Base-by-base conservation (phyloP, 2,113 vertebrate genomes). In the Tiliqua scincoides region DNA sequence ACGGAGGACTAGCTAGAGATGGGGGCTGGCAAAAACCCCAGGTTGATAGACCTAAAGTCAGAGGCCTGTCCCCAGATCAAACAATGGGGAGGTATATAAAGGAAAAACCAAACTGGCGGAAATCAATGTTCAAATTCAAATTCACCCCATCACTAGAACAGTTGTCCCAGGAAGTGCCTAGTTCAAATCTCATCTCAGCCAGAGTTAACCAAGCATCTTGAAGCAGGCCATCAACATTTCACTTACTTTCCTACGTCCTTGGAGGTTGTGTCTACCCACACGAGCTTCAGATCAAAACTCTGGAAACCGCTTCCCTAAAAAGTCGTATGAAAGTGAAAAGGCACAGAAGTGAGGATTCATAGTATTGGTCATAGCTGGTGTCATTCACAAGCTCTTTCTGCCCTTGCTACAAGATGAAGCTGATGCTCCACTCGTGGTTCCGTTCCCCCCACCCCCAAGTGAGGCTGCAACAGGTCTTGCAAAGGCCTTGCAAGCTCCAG, bases 241-340 rank as follows among this genome's bases (percentile, higher is more conserved):
- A 89, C 96, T 96, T 71, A 97, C 96, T 48, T 7, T 65, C 93
- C 91, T 2, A 70, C 74, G 74, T 94, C 90, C 3, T 7, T 88
- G 1, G 37, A 52, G 70, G 82, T 74, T 23, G 87, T 86, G 12
- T 96, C 93, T 48, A 96, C 86, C 97, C 97, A 97, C 23, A 97
- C 90, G 35, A 96, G 93, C 92, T 95, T 96, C 93, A 97, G 92
- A 8, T 97, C 96, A 40, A 96, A 97, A 73, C 91, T 94, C 84
- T 93, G 92, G 80, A 94, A 83, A 0, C 12, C 93, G 88, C 94
- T 92, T 17, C 96, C 96, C 97, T 97, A 87, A 21, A 70, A 59
- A 1, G 79, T 23, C 8, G 4, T 48, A 48, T 48, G 4, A 8
- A 48, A 48, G 43, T 54, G 54, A 57, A 57, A 57, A 57, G 54